Conservation (phyloP, 1,140 invertebrate species). For the Drosophila hydei region DNA sequence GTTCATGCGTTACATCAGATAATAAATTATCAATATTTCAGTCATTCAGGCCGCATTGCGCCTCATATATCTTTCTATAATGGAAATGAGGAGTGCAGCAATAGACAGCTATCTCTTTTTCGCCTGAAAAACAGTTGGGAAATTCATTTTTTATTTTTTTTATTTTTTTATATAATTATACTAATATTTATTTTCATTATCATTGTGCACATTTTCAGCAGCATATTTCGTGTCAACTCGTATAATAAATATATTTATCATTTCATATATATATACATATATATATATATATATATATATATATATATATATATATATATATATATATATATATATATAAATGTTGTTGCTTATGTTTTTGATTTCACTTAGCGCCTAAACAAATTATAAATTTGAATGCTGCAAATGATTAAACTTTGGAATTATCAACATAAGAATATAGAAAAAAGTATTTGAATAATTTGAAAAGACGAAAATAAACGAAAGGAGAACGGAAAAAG, state of each 20-base stretch:
- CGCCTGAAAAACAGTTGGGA: not conserved
- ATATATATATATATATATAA: constrained; percentile 21
- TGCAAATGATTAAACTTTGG: constrained; percentile 70
- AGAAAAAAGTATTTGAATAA: constrained; percentile 20
- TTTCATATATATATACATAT: not conserved
- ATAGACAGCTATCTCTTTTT: not conserved
- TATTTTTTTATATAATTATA: not conserved
- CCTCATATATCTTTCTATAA: not conserved
- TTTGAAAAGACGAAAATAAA: not conserved
- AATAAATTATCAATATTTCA: too few relatives aligned
- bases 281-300: constrained; percentile 15
- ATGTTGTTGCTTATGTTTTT: constrained; percentile 11
- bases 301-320: constrained; percentile 14
- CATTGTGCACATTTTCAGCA: constrained; percentile 50
- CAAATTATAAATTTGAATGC: constrained; percentile 45
- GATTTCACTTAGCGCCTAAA: constrained; percentile 60
- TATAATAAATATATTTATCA: constrained; percentile 56
- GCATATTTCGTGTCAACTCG: constrained; percentile 53
- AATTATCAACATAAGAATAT: not conserved
- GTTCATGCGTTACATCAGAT: too few relatives aligned
- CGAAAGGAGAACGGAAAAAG: not conserved
- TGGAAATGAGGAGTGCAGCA: constrained; percentile 2
- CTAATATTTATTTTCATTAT: constrained; percentile 14
- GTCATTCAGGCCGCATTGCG: not conserved
- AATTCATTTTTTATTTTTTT: not conserved